Evolutionary conservation across 2,797 vertebrate genomes (phyloP).

Genomic region (Geotrypetes seraphini): DNA sequence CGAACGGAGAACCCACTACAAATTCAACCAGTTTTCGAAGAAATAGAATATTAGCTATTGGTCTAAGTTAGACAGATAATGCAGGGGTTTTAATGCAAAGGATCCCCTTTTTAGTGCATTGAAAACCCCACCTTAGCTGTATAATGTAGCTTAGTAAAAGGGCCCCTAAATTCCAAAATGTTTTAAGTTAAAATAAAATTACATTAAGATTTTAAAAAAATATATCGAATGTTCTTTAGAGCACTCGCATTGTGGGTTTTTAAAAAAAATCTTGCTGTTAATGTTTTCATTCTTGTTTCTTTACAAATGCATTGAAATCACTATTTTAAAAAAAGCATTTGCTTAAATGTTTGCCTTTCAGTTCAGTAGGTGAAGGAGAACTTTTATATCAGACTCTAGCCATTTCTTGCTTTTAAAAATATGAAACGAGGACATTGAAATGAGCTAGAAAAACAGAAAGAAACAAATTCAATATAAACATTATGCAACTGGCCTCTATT

Average conservation of each 20-base stretch:
- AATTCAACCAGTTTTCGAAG: too few species aligned
- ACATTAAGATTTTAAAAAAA: constrained; percentile 29
- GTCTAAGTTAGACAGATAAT: too few species aligned
- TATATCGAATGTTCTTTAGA: constrained; percentile 56
- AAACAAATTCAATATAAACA: constrained; percentile 46
- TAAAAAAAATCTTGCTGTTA: constrained; percentile 44
- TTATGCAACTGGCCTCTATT: constrained; percentile 60
- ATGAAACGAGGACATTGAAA: constrained; percentile 45
- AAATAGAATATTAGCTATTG: too few species aligned
- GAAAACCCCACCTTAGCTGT: too few species aligned
- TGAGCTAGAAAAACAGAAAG: constrained; percentile 41
- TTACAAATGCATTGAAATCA: constrained; percentile 54
- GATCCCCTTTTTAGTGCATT: too few species aligned
- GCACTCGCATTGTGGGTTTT: constrained; percentile 48
- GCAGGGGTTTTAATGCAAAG: too few species aligned
- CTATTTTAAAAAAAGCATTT: constrained; percentile 47
- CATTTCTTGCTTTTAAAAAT: constrained; percentile 53
- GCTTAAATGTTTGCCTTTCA: constrained; percentile 31
- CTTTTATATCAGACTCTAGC: constrained; percentile 37
- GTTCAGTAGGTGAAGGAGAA: constrained; percentile 36
- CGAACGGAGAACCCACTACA: too few species aligned
- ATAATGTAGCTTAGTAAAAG: too few species aligned
- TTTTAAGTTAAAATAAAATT: constrained; percentile 13
- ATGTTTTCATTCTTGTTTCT: constrained; percentile 41
- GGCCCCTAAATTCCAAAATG: not conserved